These are phyloP conservation scores for Acleris emargana DNA, from an alignment of 2,888 invertebrate genomes.

Conservation along the genomic window DNA sequence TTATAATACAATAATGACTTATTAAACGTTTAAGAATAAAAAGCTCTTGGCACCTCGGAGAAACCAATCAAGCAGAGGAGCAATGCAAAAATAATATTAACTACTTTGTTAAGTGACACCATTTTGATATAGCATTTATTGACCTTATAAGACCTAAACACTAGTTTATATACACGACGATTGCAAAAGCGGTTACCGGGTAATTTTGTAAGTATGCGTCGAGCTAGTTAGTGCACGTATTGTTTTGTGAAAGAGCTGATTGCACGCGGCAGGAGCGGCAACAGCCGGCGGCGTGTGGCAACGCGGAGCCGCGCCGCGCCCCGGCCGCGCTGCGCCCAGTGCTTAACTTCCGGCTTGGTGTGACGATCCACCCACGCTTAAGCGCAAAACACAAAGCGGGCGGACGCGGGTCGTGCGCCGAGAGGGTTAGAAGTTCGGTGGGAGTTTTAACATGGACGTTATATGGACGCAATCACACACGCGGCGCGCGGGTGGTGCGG, in stretches of 20 bases:
- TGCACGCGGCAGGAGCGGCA: slow-evolving; percentile 39
- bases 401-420: no score
- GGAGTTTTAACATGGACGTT: no score
- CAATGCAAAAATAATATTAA: slow-evolving; percentile 40
- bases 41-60: slow-evolving; percentile 15
- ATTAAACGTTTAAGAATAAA: neutral
- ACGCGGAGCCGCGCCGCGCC: no score
- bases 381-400: no score
- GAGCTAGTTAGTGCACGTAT: slow-evolving; percentile 57
- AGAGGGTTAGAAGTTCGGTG: no score
- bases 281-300: slow-evolving; percentile 52
- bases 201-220: slow-evolving; percentile 51
- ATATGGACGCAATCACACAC: no score
- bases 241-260: slow-evolving; percentile 36
- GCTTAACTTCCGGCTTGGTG: no score
- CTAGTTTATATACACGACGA: slow-evolving; percentile 60
- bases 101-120: slow-evolving; percentile 47
- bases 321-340: no score
- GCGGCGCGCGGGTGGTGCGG: no score
- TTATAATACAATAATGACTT: no score
- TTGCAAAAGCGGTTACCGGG: slow-evolving; percentile 67
- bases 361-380: no score
- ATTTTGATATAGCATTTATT: slow-evolving; percentile 55
- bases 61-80: slow-evolving; percentile 6
- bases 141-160: slow-evolving; percentile 46